Conservation (phyloP, 37 sponge, comb jelly and placozoan species). For the Mnemiopsis leidyi region DNA sequence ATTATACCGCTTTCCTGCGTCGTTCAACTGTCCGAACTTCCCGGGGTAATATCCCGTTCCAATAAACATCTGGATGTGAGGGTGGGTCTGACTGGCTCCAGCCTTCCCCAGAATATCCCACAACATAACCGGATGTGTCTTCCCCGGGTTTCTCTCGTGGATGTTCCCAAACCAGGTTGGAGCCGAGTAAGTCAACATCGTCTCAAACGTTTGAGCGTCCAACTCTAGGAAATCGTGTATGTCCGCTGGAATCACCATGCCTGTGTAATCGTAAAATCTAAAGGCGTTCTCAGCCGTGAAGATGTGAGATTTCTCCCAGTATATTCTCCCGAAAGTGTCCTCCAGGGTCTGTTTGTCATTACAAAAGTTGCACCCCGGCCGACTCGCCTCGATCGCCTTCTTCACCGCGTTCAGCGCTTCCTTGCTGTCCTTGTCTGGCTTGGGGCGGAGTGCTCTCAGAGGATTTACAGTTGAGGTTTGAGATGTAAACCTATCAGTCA, state of each 20-base stretch:
- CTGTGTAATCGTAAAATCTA: slow-evolving; percentile 6
- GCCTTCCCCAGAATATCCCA: slow-evolving; percentile 43
- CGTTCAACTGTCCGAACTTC: neutral
- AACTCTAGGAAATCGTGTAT: neutral
- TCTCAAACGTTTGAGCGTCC: neutral
- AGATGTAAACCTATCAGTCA: neutral
- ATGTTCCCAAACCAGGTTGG: slow-evolving; percentile 10
- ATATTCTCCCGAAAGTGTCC: neutral
- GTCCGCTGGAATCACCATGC: slow-evolving; percentile 16
- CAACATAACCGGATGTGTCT: neutral
- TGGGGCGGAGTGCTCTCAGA: neutral
- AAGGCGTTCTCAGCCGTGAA: slow-evolving; percentile 39
- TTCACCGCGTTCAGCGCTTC: neutral
- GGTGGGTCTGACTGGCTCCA: slow-evolving; percentile 36
- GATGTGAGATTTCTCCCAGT: neutral
- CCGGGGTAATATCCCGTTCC: neutral
- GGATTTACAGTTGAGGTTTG: neutral
- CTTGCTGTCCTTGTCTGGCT: neutral
- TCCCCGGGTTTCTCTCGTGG: neutral
- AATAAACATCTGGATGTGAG: slow-evolving; percentile 10
- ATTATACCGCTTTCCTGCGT: neutral
- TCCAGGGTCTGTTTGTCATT: neutral
- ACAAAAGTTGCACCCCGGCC: slow-evolving; percentile 26
- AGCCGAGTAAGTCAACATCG: neutral
- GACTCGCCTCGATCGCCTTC: neutral